These are phyloP conservation scores for Saccostrea echinata DNA, from an alignment of 1,140 invertebrate species.

Conservation along the genomic window DNA sequence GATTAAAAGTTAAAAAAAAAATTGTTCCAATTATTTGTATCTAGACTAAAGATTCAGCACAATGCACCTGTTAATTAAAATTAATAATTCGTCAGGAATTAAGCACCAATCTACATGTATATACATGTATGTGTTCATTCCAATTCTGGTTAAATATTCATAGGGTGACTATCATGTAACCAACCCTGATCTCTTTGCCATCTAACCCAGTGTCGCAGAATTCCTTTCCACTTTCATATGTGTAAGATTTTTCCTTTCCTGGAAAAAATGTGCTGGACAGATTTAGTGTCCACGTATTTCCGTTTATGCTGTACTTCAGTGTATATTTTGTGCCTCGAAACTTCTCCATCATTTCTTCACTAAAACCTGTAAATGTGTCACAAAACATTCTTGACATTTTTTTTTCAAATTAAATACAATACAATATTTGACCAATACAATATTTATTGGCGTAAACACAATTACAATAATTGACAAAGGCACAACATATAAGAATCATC, in stretches of 20 bases:
- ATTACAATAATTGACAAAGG: too few species aligned
- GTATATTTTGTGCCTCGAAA: not conserved
- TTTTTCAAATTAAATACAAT: too few species aligned
- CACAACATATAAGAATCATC: too few species aligned
- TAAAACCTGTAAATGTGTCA: not conserved
- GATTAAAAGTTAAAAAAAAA: not conserved
- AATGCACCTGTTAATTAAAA: not conserved
- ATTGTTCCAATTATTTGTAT: not conserved
- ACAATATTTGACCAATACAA: too few species aligned
- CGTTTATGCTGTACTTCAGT: not conserved
- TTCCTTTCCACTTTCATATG: not conserved
- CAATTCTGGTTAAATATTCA: not conserved
- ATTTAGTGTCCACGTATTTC: not conserved
- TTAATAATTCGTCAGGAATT: not conserved
- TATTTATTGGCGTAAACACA: too few species aligned
- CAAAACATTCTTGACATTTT: too few species aligned
- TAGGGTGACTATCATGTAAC: not conserved
- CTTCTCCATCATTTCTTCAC: not conserved
- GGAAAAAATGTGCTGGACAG: not conserved
- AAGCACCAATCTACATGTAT: not conserved
- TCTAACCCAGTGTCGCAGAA: not conserved
- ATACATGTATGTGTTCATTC: not conserved
- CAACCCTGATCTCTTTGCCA: not conserved
- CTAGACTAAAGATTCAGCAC: not conserved
- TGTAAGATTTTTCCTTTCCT: constrained; percentile 1